These are phyloP conservation scores for Lycodopsis pacificus DNA, from an alignment of 2,797 vertebrate species.

Conservation along the genomic window DNA sequence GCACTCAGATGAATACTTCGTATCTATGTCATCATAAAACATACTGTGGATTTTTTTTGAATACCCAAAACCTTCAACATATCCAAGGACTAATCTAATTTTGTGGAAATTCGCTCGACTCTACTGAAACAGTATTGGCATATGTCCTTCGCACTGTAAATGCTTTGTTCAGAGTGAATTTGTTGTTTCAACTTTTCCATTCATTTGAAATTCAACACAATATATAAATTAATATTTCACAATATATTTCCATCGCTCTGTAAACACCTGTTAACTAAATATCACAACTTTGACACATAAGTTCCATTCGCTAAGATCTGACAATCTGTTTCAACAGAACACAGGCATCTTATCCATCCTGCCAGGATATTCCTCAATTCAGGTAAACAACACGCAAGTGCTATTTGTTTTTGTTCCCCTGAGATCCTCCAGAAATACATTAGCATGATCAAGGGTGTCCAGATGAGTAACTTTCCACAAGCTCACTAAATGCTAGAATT, in stretches of 20 bases:
- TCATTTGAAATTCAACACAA: not conserved
- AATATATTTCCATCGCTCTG: not conserved
- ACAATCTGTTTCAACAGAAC: constrained; percentile 46
- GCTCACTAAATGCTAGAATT: constrained; percentile 22
- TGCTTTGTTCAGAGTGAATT: not conserved
- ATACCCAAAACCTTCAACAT: constrained; percentile 1
- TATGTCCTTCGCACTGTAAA: not conserved
- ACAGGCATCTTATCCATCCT: constrained; percentile 27
- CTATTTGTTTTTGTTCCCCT: not conserved
- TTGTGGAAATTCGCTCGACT: not conserved
- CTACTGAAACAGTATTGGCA: not conserved
- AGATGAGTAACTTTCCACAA: not conserved
- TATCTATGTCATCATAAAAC: constrained; percentile 12
- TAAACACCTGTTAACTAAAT: constrained; percentile 13
- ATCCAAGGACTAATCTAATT: not conserved
- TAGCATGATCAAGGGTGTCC: not conserved
- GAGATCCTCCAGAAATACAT: not conserved
- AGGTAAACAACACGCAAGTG: constrained; percentile 15
- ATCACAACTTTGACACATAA: constrained; percentile 7
- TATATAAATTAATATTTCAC: not conserved
- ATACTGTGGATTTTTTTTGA: constrained; percentile 7
- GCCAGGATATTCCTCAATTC: constrained; percentile 8
- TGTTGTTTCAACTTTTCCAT: not conserved
- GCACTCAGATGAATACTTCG: constrained; percentile 21
- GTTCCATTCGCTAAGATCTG: constrained; percentile 16